Conservation (phyloP, 2,113 vertebrate species). For the Gila orcuttii region DNA sequence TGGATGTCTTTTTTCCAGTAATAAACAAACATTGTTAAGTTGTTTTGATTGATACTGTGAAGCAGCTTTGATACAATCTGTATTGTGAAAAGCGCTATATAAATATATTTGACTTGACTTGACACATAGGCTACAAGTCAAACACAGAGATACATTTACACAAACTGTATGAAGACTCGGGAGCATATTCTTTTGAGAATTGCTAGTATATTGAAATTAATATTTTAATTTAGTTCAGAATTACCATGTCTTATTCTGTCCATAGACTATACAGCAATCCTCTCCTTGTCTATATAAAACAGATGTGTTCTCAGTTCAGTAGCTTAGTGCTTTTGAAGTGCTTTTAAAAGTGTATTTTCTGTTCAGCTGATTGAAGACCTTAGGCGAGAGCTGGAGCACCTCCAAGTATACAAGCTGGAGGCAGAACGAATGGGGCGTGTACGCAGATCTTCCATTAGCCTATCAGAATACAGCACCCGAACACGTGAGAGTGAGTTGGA, state of each 20-base stretch:
- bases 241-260: not conserved
- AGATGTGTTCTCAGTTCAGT: not conserved
- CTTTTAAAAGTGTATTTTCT: constrained; percentile 8
- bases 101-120: too few relatives aligned
- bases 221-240: not conserved
- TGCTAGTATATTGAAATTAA: not conserved
- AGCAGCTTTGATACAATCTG: too few relatives aligned
- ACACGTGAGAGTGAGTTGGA: constrained; percentile 93
- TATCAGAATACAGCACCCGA: constrained; percentile 86
- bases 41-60: too few relatives aligned
- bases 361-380: constrained; percentile 93
- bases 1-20: too few relatives aligned
- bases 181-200: not conserved
- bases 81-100: too few relatives aligned
- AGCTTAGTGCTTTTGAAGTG: not conserved
- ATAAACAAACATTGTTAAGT: too few relatives aligned
- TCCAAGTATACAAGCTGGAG: constrained; percentile 94
- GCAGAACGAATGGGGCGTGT: constrained; percentile 83
- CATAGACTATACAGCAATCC: not conserved
- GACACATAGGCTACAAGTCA: too few relatives aligned
- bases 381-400: constrained; percentile 90
- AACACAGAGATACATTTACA: not conserved
- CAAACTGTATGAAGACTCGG: not conserved
- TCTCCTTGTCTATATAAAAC: not conserved
- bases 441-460: constrained; percentile 79